Base-by-base conservation (phyloP, 2,888 invertebrate genomes). In the Cactoblastis cactorum region DNA sequence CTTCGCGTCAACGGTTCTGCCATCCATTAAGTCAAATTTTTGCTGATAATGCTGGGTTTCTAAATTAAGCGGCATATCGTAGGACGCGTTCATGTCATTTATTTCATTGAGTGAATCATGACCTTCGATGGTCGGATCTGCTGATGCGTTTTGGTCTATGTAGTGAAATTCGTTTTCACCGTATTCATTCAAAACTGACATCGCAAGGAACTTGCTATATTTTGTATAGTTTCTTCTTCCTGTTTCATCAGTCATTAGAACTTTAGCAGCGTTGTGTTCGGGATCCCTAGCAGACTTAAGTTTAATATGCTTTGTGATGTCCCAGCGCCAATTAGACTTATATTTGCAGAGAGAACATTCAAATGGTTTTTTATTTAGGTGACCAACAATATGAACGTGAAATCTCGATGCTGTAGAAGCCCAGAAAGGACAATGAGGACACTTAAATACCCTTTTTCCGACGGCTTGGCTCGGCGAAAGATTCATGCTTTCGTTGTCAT, bases 271-370 rank as follows among this genome's bases (percentile, higher is more conserved):
- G 66, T 93, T 92, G 79, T 97, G 97, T 45, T 93, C 93, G 47
- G 94, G 94, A 84, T 96, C 97, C 57, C 96, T 91, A 17, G 95
- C 95, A 5, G 95, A 95, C 88, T 97, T 97, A 66, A 97, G 90
- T 69, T 96, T 95, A 59, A 98, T 97, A 80, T 98, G 98, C 79
- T 98, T 97, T 19, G 97, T 96, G 54, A 98, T 97, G 84, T 98
- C 98, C 96, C 97, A 98, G 58, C 97, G 93, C 97, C 98, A 98
- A 76, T 98, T 98, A 22, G 97, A 97, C 64, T 96, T 94, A 74
- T 97, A 97, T 49, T 96, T 94, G 85, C 98, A 98, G 12, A 96
- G 90, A 0, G 98, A 97, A 84, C 98, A 98, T 82, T 97, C 96
- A 79, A 97, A 98, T 0, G 98, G 98, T 74, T 97, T 96, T 74